Conservation (phyloP, 1,140 invertebrate genomes). For the Centruroides sculpturatus region DNA sequence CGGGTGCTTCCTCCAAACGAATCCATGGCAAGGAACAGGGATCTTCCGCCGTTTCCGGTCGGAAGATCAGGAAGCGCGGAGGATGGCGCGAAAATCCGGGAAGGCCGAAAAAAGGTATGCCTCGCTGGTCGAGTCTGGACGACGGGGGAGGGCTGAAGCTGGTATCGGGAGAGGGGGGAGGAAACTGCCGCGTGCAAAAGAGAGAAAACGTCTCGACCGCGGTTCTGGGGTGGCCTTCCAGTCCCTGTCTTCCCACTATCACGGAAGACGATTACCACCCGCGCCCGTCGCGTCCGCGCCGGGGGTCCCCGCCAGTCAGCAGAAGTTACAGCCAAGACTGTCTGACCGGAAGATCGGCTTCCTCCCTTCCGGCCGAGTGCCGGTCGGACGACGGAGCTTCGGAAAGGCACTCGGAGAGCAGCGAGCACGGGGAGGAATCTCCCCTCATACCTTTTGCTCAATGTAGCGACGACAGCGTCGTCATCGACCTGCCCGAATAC, state of each 20-base stretch:
- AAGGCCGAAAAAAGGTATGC: too few species aligned
- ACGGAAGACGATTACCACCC: constrained; percentile 4
- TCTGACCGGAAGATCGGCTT: not conserved
- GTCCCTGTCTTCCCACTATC: constrained; percentile 13
- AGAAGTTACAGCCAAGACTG: constrained; percentile 6
- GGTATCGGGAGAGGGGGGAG: too few species aligned
- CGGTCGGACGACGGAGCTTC: not conserved
- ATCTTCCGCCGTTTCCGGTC: too few species aligned
- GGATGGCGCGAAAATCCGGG: too few species aligned
- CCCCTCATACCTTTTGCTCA: constrained; percentile 2
- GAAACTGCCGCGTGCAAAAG: too few species aligned
- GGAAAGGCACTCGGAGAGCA: not conserved
- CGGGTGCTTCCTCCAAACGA: too few species aligned
- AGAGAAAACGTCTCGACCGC: too few species aligned
- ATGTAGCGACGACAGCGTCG: not conserved
- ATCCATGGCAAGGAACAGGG: too few species aligned
- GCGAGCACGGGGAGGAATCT: not conserved
- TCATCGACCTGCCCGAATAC: constrained; percentile 5
- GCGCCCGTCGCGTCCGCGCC: not conserved
- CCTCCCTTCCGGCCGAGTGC: not conserved
- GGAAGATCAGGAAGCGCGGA: too few species aligned
- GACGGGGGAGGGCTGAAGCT: too few species aligned
- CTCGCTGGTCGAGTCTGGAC: too few species aligned
- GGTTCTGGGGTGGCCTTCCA: constrained; percentile 8
- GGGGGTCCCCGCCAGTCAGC: not conserved